A percentile compares a stretch with the other conserved stretches of the same genome.
Conservation (phyloP, 2,888 invertebrate species). For the Melikaiella ostensackeni region DNA sequence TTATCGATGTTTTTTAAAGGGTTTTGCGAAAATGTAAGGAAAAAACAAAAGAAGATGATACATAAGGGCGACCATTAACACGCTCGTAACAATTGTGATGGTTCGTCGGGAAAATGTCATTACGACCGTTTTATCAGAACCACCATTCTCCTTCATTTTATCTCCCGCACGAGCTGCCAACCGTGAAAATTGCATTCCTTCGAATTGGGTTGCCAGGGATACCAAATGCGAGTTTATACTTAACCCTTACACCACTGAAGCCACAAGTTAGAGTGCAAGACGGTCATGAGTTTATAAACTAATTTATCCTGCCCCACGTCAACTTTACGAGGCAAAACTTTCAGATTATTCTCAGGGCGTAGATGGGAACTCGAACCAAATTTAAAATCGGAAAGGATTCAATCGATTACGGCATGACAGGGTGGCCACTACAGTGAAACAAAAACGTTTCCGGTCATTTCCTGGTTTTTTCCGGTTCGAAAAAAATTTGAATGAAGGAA, state of each 20-base stretch:
- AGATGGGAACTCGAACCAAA: no score
- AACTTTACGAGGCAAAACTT: conserved; percentile 7
- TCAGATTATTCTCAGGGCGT: background rate
- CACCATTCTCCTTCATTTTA: background rate
- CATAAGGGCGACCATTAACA: conserved; percentile 2
- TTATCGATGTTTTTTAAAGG: background rate
- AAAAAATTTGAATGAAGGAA: no score
- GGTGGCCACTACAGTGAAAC: no score
- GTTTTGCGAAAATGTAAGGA: background rate
- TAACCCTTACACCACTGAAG: background rate
- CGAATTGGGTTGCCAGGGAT: background rate
- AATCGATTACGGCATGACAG: no score
- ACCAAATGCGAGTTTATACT: conserved; percentile 27
- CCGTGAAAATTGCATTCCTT: conserved; percentile 26
- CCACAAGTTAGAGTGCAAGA: conserved; percentile 11
- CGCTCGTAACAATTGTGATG: background rate
- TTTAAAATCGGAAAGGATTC: no score
- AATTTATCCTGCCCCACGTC: conserved; percentile 16
- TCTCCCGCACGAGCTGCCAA: background rate
- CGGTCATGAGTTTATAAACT: conserved; percentile 27
- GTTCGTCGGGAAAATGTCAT: background rate
- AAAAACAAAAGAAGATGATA: background rate
- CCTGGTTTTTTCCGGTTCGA: no score
- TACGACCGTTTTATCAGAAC: background rate
- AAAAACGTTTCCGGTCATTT: no score